These are phyloP conservation scores for Xestia c-nigrum DNA, from an alignment of 2,888 invertebrate species.

Conservation along the genomic window DNA sequence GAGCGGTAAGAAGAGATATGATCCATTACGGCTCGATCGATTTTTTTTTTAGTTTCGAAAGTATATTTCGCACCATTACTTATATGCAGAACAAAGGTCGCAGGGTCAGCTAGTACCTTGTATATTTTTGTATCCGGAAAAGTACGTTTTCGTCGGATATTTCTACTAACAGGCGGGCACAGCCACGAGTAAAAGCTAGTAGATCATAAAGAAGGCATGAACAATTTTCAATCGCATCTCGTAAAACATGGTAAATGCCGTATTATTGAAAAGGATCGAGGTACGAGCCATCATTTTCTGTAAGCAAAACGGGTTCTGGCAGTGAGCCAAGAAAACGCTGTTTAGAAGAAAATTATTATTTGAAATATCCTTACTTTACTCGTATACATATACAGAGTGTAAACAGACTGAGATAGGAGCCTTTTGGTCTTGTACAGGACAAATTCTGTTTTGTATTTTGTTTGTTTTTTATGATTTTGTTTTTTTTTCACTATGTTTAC, in stretches of 20 bases:
- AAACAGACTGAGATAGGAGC: too few species aligned
- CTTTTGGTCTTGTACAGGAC: too few species aligned
- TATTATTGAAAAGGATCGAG: constrained; percentile 32
- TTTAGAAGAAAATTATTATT: constrained; percentile 6
- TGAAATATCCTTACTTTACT: neutral
- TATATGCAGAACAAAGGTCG: too few species aligned
- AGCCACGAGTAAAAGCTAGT: neutral
- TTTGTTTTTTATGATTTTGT: too few species aligned
- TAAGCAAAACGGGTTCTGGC: constrained; percentile 30
- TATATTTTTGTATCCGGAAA: neutral
- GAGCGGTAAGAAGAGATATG: too few species aligned
- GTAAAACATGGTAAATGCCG: constrained; percentile 27
- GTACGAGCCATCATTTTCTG: constrained; percentile 25
- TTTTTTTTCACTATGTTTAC: too few species aligned
- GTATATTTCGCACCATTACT: too few species aligned
- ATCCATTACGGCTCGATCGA: too few species aligned
- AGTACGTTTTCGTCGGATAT: neutral
- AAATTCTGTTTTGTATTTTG: too few species aligned
- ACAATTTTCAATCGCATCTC: constrained; percentile 23
- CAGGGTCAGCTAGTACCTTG: neutral
- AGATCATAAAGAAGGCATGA: constrained; percentile 1
- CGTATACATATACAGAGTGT: too few species aligned
- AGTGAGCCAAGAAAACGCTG: constrained; percentile 26
- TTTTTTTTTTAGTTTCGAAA: too few species aligned
- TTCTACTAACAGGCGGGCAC: too few species aligned